Base-by-base conservation (phyloP, 2,888 invertebrate genomes). In the Apamea monoglypha region DNA sequence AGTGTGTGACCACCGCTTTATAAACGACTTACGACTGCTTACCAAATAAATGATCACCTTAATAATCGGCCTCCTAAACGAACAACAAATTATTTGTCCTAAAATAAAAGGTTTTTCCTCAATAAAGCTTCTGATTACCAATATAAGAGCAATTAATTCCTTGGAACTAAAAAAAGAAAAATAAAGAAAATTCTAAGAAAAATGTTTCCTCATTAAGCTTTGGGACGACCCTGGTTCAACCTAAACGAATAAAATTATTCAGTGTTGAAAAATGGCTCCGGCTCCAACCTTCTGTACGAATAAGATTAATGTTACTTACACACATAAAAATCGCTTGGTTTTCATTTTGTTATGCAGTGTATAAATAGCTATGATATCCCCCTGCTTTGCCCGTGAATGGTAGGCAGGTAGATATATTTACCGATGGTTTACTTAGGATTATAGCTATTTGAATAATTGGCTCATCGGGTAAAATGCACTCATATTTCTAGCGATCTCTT, bases 71-170 rank as follows among this genome's bases (percentile, higher is more conserved):
- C 25, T 78, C 14, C 2, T 29, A 25, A 47, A 47, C n/a, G 74
- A 59, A 40, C 25, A 81, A 78, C 29, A 81, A 47, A 25, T 47
- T 25, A 4, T 21, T 29, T 21, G 56, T 29, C 12, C 4, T 10
- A 18, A 64, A 40, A 29, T 21, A 25, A n/a, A 32, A 36, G 6
- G 0, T 25, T 64, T 79, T 83, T 44, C 44, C 29, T 76, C 32
- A 76, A 63, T 64, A 56, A 56, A 64, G 44, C 18, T 29, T 32
- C 53, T 64, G 76, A 64, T 76, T 76, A 56, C 53, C 36, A 36
- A 56, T 63, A 75, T 32, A 32, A 63, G n/a, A 61, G 63, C 36
- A 79, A 83, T 79, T 76, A 83, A 53, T 63, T 47, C n/a, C 44
- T 47, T 76, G 76, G 53, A 63, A 75, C n/a, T 18, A 36, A 63